Conservation (phyloP, 1,140 invertebrate species). For the Phenacoccus solenopsis region DNA sequence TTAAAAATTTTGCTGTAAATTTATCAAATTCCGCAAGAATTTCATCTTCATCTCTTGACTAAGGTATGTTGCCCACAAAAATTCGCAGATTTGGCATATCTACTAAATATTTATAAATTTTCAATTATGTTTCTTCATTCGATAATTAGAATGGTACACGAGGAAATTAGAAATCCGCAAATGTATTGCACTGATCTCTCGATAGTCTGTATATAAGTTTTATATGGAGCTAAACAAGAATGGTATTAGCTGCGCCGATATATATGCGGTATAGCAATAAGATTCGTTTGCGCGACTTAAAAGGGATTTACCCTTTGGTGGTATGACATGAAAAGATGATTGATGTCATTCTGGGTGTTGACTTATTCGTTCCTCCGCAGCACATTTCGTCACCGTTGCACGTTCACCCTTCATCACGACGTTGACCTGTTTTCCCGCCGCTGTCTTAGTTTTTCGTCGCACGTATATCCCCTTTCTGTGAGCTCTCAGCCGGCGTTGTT, state of each 20-base stretch:
- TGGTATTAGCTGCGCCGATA: no score
- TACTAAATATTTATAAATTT: no score
- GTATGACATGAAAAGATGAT: conserved; percentile 18
- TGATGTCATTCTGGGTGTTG: conserved; percentile 17
- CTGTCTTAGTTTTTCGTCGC: not conserved
- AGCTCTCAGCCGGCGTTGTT: not conserved
- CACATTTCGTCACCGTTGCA: not conserved
- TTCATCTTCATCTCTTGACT: conserved; percentile 99
- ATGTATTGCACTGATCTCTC: no score
- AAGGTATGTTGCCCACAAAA: conserved; percentile 99
- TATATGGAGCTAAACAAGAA: no score
- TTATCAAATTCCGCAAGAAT: conserved; percentile 99
- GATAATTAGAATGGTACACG: no score
- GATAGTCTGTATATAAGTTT: no score
- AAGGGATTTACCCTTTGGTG: conserved; percentile 15
- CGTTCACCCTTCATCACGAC: not conserved
- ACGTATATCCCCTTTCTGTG: no score
- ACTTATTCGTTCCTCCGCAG: conserved; percentile 5
- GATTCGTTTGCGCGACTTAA: conserved; percentile 12
- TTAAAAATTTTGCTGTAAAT: conserved; percentile 87
- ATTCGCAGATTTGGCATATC: conserved; percentile 98
- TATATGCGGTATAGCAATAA: conserved; percentile 13
- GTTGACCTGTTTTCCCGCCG: conserved; percentile 11
- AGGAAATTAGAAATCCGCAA: no score
- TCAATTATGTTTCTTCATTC: no score